These are phyloP conservation scores for Dynastes maya DNA, from an alignment of 2,888 invertebrate species.

Conservation along the genomic window DNA sequence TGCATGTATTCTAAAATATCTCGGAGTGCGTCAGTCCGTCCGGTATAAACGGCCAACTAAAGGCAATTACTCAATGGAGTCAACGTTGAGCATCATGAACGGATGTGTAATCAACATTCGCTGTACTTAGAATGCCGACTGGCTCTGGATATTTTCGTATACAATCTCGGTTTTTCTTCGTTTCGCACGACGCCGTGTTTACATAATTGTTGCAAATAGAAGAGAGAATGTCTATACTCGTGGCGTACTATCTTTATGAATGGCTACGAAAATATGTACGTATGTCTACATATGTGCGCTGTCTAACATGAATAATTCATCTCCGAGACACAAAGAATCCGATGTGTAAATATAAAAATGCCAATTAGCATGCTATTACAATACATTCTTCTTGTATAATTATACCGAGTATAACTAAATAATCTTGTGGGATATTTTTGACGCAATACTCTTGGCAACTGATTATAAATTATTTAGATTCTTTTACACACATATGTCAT, in stretches of 20 bases:
- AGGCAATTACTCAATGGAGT: constrained; percentile 34
- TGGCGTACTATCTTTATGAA: constrained; percentile 23
- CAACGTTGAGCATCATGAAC: not conserved
- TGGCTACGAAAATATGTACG: constrained; percentile 8
- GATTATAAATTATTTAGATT: too few species aligned
- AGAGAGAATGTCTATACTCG: not conserved
- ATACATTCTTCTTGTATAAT: constrained; percentile 1
- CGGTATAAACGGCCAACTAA: constrained; percentile 10
- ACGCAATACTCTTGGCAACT: too few species aligned
- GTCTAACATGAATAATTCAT: constrained; percentile 18
- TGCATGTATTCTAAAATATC: constrained; percentile 29
- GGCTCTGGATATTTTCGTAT: constrained; percentile 33
- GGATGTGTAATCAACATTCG: constrained; percentile 33
- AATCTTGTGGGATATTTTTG: not conserved
- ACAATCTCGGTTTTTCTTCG: constrained; percentile 13
- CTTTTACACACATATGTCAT: too few species aligned
- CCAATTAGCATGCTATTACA: not conserved
- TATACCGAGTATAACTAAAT: not conserved
- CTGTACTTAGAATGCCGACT: not conserved
- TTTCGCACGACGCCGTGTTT: not conserved
- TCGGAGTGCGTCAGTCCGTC: constrained; percentile 31
- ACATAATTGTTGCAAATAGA: constrained; percentile 20
- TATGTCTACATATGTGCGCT: not conserved
- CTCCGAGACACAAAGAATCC: constrained; percentile 12
- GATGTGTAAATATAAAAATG: constrained; percentile 1